Percentiles rank a stretch among this genome's conserved stretches.
These are phyloP conservation scores for Spilogale gracilis DNA, from an alignment of 2,113 vertebrate genomes.

Conservation along the genomic window DNA sequence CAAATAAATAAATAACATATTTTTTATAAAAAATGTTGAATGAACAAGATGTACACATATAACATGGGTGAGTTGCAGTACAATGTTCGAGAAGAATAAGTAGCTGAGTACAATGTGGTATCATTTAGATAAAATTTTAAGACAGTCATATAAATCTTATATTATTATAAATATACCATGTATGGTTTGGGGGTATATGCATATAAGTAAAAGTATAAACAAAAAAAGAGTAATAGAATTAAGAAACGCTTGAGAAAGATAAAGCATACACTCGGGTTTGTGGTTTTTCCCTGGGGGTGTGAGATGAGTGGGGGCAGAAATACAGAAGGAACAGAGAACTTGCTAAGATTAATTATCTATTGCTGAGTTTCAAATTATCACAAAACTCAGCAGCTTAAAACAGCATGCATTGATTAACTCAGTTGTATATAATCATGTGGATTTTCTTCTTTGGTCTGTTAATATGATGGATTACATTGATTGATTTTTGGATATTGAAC, in stretches of 20 bases:
- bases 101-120: no score
- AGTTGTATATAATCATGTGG: conserved; percentile 3
- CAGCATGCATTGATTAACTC: neutral
- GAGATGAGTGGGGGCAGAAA: neutral
- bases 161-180: neutral
- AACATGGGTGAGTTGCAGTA: no score
- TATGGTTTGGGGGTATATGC: neutral
- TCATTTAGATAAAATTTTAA: neutral
- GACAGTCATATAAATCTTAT: neutral
- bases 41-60: neutral
- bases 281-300: neutral
- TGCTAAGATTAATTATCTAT: neutral
- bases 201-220: neutral
- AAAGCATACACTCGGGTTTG: neutral
- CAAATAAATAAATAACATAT: no score
- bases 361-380: neutral
- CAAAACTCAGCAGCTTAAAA: conserved; percentile 10
- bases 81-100: neutral
- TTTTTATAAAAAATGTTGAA: no score
- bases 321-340: neutral
- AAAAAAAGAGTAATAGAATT: neutral
- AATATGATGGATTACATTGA: neutral
- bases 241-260: neutral
- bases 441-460: conserved; percentile 46
- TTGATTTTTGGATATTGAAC: conserved; percentile 53